These are phyloP conservation scores for Fulmarus glacialis DNA, from an alignment of 2,113 vertebrate species.

Conservation along the genomic window DNA sequence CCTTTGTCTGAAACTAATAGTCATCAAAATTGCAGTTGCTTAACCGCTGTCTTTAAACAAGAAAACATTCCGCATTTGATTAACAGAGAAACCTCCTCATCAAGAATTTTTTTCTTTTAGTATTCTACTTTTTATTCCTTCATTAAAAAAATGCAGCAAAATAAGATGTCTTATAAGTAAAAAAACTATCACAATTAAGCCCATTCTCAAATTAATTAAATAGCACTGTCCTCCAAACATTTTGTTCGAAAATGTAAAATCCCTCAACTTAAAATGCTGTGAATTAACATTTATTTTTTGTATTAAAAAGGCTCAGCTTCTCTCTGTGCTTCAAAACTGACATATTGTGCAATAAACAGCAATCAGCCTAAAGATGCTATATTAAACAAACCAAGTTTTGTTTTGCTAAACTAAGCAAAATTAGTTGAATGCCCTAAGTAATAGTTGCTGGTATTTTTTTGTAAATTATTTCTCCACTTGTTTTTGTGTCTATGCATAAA, in stretches of 20 bases:
- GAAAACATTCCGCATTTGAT: constrained; percentile 46
- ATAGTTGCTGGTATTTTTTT: constrained; percentile 91
- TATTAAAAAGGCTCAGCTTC: constrained; percentile 71
- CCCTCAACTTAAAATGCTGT: constrained; percentile 69
- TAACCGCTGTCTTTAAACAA: constrained; percentile 39
- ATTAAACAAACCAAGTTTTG: constrained; percentile 89
- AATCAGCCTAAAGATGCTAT: constrained; percentile 82
- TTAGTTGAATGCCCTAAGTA: constrained; percentile 94
- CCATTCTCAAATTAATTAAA: constrained; percentile 72
- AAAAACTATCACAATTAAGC: constrained; percentile 58
- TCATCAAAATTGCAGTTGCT: constrained; percentile 54
- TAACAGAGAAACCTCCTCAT: constrained; percentile 52
- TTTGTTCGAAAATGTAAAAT: constrained; percentile 71
- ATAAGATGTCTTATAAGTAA: constrained; percentile 50
- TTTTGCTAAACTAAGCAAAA: constrained; percentile 92
- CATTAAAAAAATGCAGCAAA: constrained; percentile 26
- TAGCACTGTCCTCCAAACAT: constrained; percentile 58
- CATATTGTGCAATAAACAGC: constrained; percentile 83
- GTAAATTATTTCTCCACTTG: constrained; percentile 96
- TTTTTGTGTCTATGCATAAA: constrained; percentile 99
- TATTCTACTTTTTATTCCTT: constrained; percentile 44
- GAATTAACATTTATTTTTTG: constrained; percentile 74
- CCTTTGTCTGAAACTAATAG: constrained; percentile 62
- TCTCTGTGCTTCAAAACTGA: constrained; percentile 76
- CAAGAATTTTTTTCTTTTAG: constrained; percentile 20